These are phyloP conservation scores for Colletes gigas DNA, from an alignment of 1,140 invertebrate genomes.

Conservation along the genomic window DNA sequence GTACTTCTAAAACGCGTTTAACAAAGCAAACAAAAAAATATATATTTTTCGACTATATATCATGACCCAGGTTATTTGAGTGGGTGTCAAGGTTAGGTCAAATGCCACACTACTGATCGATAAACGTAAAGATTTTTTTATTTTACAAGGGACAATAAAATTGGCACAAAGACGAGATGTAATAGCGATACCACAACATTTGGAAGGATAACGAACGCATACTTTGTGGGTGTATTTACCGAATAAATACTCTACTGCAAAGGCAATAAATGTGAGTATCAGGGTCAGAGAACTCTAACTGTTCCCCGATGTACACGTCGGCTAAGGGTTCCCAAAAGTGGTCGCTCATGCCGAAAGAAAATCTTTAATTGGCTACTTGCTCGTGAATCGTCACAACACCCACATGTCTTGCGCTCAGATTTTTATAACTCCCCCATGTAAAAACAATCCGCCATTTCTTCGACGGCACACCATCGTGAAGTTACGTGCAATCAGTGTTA, in stretches of 20 bases:
- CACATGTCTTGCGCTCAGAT: conserved; percentile 59
- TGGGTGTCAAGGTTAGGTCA: conserved; percentile 75
- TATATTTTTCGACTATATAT: neutral
- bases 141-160: neutral
- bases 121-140: conserved; percentile 57
- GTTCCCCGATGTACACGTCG: conserved; percentile 75
- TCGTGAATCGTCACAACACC: conserved; percentile 61
- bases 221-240: conserved; percentile 61
- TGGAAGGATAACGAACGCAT: conserved; percentile 5
- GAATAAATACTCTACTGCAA: conserved; percentile 75
- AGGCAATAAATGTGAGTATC: conserved; percentile 76
- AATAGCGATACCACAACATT: neutral
- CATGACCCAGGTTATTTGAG: conserved; percentile 28
- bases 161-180: neutral
- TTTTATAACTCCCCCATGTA: conserved; percentile 38
- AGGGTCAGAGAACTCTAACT: conserved; percentile 63
- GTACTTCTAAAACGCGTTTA: neutral
- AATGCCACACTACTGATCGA: conserved; percentile 72
- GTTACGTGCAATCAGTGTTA: conserved; percentile 10
- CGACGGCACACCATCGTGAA: conserved; percentile 39
- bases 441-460: conserved; percentile 63
- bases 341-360: conserved; percentile 70
- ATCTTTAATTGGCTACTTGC: conserved; percentile 26
- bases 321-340: conserved; percentile 77
- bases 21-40: neutral